Evolutionary conservation across 2,888 invertebrate genomes (phyloP), one percentile per base, ranked within the genome.

Genomic region (Theodoxus fluviatilis): DNA sequence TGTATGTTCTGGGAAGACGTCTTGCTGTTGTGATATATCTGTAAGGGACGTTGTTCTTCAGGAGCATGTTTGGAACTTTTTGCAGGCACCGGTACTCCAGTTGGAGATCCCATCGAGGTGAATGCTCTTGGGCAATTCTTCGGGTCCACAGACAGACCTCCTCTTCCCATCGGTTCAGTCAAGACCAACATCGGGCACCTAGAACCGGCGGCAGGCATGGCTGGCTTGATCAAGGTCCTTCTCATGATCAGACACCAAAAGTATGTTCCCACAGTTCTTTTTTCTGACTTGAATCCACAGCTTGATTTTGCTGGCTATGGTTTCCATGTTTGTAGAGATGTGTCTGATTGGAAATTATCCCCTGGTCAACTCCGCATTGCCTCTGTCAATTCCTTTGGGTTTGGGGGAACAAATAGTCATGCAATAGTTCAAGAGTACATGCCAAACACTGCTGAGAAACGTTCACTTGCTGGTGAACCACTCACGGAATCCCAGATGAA

Each of bases 71-170:
- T n/a, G n/a, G n/a, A n/a, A n/a, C 31, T 9, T n/a, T 38, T 72
- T 70, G 1, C 67, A 81, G 81, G 81, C 3, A 81, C 82, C 22
- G 82, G 82, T 6, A 82, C 81, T 9, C 71, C 73, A 28, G 75
- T 76, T 25, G 81, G 82, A 2, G 82, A 81, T 71, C 78, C 79
- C 4, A 75, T 78, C 3, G 82, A 82, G 71, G 77, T 70, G 2
- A 75, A 73, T 33, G 71, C 78, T 4, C 68, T 81, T 1, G 78
- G 79, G 12, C 37, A 59, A n/a, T 75, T 78, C 37, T 77, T 81
- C 31, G 59, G 52, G 28, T 40, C 37, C 18, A 25, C 9, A 7
- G 67, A 57, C 4, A 31, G 52, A 18, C 69, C 59, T 12, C 57
- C 43, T 7, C n/a, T 52, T 4, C 57, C 69, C 22, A 75, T 80